Percentiles rank a stretch among this genome's conserved stretches.
phyloP scores from a whole-genome alignment of 2,113 vertebrate species.

The Corythoichthys haematopterus region DNA sequence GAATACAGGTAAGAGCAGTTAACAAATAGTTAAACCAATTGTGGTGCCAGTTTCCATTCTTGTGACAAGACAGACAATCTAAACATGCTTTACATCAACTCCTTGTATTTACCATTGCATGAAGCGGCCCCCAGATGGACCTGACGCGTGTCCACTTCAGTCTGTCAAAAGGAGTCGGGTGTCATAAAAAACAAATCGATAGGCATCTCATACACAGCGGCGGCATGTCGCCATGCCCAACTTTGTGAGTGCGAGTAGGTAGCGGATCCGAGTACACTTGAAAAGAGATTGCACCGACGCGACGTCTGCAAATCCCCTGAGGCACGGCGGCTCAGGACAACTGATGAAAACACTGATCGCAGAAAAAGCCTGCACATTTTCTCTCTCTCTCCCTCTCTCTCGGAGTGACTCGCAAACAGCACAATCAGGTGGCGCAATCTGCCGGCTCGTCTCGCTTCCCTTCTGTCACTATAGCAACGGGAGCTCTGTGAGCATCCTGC shows the following conservation, averaged over 20 bases:
- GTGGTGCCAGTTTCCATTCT: not conserved
- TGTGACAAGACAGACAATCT: not conserved
- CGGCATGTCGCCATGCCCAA: constrained; percentile 28
- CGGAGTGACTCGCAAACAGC: constrained; percentile 20
- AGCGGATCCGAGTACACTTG: constrained; percentile 27
- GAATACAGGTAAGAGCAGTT: not conserved
- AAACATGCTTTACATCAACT: not conserved
- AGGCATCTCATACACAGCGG: constrained; percentile 36
- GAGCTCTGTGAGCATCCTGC: constrained; percentile 52
- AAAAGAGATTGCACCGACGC: constrained; percentile 11
- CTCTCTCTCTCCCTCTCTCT: constrained; percentile 18
- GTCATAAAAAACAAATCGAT: constrained; percentile 29
- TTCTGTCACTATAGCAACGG: constrained; percentile 77
- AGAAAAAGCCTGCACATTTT: constrained; percentile 37
- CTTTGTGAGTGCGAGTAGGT: constrained; percentile 9
- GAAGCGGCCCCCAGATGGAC: constrained; percentile 46
- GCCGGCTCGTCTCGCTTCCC: constrained; percentile 52
- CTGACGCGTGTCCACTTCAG: constrained; percentile 41
- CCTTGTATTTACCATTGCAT: constrained; percentile 66
- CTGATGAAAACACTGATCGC: constrained; percentile 60
- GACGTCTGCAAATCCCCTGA: constrained; percentile 36
- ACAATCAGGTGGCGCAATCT: constrained; percentile 61
- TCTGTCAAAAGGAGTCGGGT: constrained; percentile 41
- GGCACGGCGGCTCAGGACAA: constrained; percentile 32
- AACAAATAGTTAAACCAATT: not conserved